Conservation (phyloP, 2,888 invertebrate genomes). For the Aspidiotus destructor region DNA sequence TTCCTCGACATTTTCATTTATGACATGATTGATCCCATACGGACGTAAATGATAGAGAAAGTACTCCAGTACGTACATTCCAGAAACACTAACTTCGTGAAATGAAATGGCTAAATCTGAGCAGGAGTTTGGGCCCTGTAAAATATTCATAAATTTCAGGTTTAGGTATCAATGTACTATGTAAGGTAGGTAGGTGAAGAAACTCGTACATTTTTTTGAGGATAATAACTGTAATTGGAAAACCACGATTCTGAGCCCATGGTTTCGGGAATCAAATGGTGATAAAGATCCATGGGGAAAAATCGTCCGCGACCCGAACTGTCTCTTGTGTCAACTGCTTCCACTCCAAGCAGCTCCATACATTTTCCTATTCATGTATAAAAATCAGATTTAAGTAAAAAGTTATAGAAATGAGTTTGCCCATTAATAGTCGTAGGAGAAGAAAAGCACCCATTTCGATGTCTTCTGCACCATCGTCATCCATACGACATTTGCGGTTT, state of each 20-base stretch:
- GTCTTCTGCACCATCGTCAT: slow-evolving; percentile 74
- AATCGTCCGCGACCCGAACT: slow-evolving; percentile 73
- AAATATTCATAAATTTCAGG: slow-evolving; percentile 35
- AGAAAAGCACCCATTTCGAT: slow-evolving; percentile 66
- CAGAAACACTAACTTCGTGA: slow-evolving; percentile 81
- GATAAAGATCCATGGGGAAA: slow-evolving; percentile 87
- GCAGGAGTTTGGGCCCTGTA: slow-evolving; percentile 76
- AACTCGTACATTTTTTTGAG: slow-evolving; percentile 65
- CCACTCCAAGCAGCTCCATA: slow-evolving; percentile 71
- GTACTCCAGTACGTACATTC: slow-evolving; percentile 92
- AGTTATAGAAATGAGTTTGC: too few relatives aligned
- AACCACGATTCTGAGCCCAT: slow-evolving; percentile 77
- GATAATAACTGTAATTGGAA: slow-evolving; percentile 86
- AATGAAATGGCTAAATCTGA: slow-evolving; percentile 90
- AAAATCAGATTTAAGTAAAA: too few relatives aligned
- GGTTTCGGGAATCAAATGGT: slow-evolving; percentile 81
- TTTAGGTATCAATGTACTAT: too few relatives aligned
- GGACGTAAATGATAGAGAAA: slow-evolving; percentile 84
- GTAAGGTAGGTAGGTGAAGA: neutral
- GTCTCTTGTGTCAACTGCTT: slow-evolving; percentile 81
- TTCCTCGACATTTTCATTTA: neutral
- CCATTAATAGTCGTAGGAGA: neutral
- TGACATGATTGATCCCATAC: slow-evolving; percentile 37
- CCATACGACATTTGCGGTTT: slow-evolving; percentile 57
- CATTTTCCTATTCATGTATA: slow-evolving; percentile 51